phyloP scores from a whole-genome alignment of 2,113 vertebrate species.

The Antechinus flavipes region DNA sequence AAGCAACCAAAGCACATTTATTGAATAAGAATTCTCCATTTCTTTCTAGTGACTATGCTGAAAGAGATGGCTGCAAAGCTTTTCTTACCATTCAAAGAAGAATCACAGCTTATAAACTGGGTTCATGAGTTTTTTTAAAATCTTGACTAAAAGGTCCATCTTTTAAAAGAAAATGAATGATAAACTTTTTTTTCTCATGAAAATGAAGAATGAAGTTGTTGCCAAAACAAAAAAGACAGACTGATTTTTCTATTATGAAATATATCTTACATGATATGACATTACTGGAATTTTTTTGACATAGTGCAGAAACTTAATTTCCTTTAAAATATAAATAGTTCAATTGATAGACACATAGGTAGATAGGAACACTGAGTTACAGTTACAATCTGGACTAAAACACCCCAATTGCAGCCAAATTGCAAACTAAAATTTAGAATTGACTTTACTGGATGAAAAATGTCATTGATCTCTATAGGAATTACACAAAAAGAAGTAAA shows the following conservation, averaged over 20 bases:
- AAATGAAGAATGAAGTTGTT: conserved; percentile 10
- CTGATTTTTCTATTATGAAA: conserved; percentile 2
- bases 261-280: background rate
- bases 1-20: conserved; percentile 49
- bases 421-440: too few species aligned
- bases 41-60: conserved; percentile 67
- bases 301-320: background rate
- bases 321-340: too few species aligned
- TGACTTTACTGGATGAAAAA: too few species aligned
- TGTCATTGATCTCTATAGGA: too few species aligned
- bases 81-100: conserved; percentile 71
- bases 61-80: conserved; percentile 48
- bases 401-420: background rate
- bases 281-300: background rate
- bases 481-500: too few species aligned
- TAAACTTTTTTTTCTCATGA: conserved; percentile 16
- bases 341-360: too few species aligned
- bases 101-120: conserved; percentile 52
- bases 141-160: conserved; percentile 31
- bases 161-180: background rate
- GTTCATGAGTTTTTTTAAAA: conserved; percentile 62
- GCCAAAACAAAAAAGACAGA: background rate
- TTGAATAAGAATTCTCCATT: conserved; percentile 64
- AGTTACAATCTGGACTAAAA: background rate
- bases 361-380: background rate